Conservation (phyloP, 2,888 invertebrate species). For the Graphium colonna region DNA sequence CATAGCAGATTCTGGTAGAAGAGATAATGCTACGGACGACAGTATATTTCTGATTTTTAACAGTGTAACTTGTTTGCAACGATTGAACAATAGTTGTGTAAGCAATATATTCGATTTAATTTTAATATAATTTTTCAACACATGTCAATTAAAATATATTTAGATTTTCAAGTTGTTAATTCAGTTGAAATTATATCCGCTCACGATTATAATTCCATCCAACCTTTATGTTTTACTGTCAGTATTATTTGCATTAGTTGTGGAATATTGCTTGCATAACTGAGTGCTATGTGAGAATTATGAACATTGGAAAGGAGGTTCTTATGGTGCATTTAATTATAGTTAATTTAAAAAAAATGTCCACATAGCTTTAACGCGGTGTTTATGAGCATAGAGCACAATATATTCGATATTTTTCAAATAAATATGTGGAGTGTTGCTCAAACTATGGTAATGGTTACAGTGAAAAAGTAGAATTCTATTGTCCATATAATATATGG, state of each 20-base stretch:
- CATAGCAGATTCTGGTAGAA: constrained; percentile 38
- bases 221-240: constrained; percentile 39
- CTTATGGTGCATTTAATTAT: constrained; percentile 76
- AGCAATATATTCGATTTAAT: constrained; percentile 51
- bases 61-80: constrained; percentile 37
- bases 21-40: not conserved
- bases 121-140: constrained; percentile 38
- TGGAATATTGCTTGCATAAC: constrained; percentile 66
- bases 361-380: constrained; percentile 70
- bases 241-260: constrained; percentile 54
- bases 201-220: constrained; percentile 44
- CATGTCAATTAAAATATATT: constrained; percentile 57
- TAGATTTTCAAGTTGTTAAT: constrained; percentile 6
- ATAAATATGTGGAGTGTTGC: constrained; percentile 59
- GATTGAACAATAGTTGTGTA: constrained; percentile 48
- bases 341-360: constrained; percentile 72
- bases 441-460: constrained; percentile 49
- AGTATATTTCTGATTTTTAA: not conserved
- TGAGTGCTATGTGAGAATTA: constrained; percentile 41
- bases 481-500: constrained; percentile 59
- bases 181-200: constrained; percentile 24
- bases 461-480: constrained; percentile 48
- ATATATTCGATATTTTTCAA: constrained; percentile 61
- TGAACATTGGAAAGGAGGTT: constrained; percentile 48
- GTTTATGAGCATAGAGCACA: constrained; percentile 64